phyloP scores from a whole-genome alignment of 2,113 vertebrate species.

The Aspiorhynchus laticeps region DNA sequence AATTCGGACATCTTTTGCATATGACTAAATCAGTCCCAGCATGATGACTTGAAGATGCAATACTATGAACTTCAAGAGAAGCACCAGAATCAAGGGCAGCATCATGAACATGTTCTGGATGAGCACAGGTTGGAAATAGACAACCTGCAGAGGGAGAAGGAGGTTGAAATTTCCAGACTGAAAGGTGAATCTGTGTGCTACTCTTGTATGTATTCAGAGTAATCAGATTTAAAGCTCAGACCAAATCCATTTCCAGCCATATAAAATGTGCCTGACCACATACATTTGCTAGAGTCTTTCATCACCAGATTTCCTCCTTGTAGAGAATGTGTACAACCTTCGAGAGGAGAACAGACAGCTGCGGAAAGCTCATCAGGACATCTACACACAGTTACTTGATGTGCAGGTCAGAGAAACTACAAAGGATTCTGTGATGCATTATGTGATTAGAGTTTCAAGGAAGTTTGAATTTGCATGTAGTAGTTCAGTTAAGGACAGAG shows the following conservation, averaged over 20 bases:
- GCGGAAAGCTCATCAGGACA: constrained; percentile 91
- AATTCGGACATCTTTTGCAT: neutral
- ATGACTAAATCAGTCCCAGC: constrained; percentile 81
- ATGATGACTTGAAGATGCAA: constrained; percentile 92
- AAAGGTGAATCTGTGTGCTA: constrained; percentile 79
- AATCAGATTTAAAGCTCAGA: neutral
- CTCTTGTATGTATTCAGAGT: neutral
- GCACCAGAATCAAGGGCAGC: constrained; percentile 84
- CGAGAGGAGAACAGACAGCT: constrained; percentile 91
- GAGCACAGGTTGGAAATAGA: constrained; percentile 85
- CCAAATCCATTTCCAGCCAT: neutral
- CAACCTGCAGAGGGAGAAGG: constrained; percentile 86
- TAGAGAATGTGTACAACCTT: constrained; percentile 88
- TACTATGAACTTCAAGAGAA: constrained; percentile 86
- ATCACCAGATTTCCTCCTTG: constrained; percentile 5
- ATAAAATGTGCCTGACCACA: neutral
- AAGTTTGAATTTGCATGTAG: neutral
- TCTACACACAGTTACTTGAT: constrained; percentile 90
- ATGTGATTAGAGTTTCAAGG: neutral
- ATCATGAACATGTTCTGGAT: constrained; percentile 82
- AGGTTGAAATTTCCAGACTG: constrained; percentile 85
- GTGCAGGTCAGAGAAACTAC: constrained; percentile 79
- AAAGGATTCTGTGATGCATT: constrained; percentile 27
- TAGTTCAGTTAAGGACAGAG: neutral
- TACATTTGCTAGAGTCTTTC: constrained; percentile 7